Conservation (phyloP, 2,113 vertebrate genomes). For the Tauraco erythrolophus region DNA sequence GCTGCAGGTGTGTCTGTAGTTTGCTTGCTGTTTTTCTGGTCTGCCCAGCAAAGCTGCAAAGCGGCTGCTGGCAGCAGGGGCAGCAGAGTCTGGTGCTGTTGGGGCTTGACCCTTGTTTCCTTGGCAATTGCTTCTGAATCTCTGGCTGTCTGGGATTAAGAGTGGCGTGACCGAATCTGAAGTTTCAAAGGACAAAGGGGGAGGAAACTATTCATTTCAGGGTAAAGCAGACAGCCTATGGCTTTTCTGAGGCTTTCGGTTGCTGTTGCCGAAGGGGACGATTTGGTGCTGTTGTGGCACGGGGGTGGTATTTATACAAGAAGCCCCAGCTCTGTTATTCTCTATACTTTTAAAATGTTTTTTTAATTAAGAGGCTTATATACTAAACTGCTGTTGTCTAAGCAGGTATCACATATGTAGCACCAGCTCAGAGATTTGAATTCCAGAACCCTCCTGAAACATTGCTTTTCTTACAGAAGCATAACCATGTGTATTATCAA, state of each 20-base stretch:
- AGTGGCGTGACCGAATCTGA: background rate
- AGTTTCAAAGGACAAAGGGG: background rate
- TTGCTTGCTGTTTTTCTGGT: background rate
- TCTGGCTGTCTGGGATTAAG: fast-evolving
- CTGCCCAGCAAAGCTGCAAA: background rate
- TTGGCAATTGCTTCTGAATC: background rate
- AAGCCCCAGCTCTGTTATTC: background rate
- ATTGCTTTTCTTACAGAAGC: background rate
- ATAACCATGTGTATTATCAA: background rate
- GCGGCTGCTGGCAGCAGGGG: too few relatives aligned
- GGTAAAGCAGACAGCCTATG: background rate
- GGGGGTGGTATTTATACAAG: background rate
- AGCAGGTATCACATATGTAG: background rate
- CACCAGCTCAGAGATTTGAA: background rate
- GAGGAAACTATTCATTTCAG: background rate
- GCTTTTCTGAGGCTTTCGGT: background rate
- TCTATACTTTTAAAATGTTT: background rate
- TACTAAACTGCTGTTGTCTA: background rate
- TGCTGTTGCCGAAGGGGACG: background rate
- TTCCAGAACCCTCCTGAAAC: background rate
- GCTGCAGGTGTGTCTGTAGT: background rate
- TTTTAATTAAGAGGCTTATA: background rate
- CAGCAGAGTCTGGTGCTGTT: fast-evolving
- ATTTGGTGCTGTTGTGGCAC: background rate
- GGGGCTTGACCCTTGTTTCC: background rate